These are phyloP conservation scores for Poliocrania exsul DNA, from an alignment of 2,797 vertebrate species.

Conservation along the genomic window DNA sequence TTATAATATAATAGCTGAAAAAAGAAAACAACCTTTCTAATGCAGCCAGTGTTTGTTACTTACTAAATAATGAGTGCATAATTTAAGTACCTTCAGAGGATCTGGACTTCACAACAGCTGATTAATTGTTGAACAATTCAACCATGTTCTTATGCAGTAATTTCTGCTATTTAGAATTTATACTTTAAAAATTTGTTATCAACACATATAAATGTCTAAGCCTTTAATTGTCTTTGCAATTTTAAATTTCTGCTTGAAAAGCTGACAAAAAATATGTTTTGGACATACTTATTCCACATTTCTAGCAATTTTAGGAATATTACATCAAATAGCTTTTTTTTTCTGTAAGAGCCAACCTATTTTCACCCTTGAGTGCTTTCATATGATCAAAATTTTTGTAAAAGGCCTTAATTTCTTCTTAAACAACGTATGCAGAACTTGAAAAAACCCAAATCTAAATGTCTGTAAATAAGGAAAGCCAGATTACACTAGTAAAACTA, in stretches of 20 bases:
- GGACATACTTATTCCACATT: neutral
- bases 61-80: neutral
- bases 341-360: neutral
- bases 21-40: neutral
- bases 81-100: neutral
- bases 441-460: neutral
- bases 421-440: neutral
- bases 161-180: neutral
- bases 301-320: neutral
- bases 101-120: neutral
- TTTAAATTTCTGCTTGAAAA: neutral
- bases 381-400: neutral
- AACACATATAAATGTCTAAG: neutral
- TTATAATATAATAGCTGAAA: neutral
- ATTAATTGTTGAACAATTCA: neutral
- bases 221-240: neutral
- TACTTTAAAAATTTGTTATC: neutral
- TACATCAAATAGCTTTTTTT: neutral
- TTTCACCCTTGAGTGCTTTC: neutral
- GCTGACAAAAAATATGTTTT: neutral
- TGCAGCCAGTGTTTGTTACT: neutral
- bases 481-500: neutral
- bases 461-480: neutral
- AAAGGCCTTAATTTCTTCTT: neutral
- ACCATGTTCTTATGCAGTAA: neutral